phyloP scores from a whole-genome alignment of 23 tunicate species.

The Clavelina lepadiformis region DNA sequence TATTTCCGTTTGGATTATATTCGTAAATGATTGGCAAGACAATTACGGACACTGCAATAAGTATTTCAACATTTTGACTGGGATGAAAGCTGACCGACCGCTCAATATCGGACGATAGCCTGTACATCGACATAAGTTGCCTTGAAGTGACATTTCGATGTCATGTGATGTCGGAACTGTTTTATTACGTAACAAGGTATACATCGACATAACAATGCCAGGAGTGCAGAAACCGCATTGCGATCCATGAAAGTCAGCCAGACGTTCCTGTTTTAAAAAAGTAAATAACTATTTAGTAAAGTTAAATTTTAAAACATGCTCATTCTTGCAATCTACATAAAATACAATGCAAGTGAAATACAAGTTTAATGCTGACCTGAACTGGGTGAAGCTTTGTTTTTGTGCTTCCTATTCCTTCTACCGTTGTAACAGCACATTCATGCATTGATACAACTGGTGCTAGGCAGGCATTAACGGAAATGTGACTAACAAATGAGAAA shows the following conservation, averaged over 20 bases:
- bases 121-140: constrained; percentile 95
- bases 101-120: constrained; percentile 90
- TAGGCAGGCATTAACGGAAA: constrained; percentile 83
- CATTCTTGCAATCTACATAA: too few species aligned
- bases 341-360: too few species aligned
- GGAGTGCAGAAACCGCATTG: constrained; percentile 99
- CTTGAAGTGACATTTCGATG: constrained; percentile 78
- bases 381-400: constrained; percentile 80
- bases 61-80: too few species aligned
- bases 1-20: too few species aligned
- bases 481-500: constrained; percentile 38
- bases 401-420: constrained; percentile 95
- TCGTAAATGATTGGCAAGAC: too few species aligned
- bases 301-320: not conserved
- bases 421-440: constrained; percentile 83
- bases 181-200: constrained; percentile 84
- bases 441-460: constrained; percentile 82
- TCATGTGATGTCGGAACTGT: constrained; percentile 57
- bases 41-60: too few species aligned
- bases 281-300: not conserved
- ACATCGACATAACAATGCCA: constrained; percentile 99
- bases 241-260: constrained; percentile 85
- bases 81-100: too few species aligned
- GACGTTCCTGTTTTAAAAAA: constrained; percentile 54
- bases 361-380: constrained; percentile 40